Percentiles rank a stretch among this genome's conserved stretches.
phyloP scores from a whole-genome alignment of 2,113 vertebrate species.

The Serranochromis macrocephalus region DNA sequence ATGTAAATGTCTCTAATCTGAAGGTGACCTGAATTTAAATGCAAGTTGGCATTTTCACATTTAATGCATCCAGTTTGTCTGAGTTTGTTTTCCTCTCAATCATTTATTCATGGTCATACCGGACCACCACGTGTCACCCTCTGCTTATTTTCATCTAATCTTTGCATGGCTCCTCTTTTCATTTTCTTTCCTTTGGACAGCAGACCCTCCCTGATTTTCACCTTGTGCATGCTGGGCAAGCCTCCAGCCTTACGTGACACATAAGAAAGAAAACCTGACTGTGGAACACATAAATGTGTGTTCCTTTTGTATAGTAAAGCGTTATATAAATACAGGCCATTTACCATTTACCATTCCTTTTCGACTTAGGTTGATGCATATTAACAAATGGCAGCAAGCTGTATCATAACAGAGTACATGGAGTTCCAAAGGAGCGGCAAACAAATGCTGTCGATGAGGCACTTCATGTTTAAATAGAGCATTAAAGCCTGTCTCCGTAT shows the following conservation, averaged over 20 bases:
- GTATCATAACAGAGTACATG: background rate
- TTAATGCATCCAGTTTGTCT: background rate
- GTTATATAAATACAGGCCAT: background rate
- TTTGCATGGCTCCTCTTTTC: background rate
- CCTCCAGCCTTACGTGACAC: background rate
- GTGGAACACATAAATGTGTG: background rate
- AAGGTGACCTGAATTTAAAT: background rate
- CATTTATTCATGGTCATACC: background rate
- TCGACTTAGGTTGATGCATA: background rate
- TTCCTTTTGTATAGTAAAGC: background rate
- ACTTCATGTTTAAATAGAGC: background rate
- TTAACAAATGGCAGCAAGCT: background rate
- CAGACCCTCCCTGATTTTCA: background rate
- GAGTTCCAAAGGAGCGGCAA: background rate
- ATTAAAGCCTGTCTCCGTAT: background rate
- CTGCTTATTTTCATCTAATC: background rate
- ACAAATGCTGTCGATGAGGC: background rate
- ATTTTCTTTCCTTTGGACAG: background rate
- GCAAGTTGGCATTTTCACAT: background rate
- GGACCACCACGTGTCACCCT: background rate
- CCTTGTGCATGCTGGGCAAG: background rate
- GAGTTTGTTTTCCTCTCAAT: background rate
- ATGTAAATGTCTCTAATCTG: background rate
- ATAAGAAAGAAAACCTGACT: background rate
- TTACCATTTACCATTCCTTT: background rate